Evolutionary conservation across 2,113 vertebrate genomes (phyloP), one percentile per base, ranked within the genome.

Genomic region (Hippoglossus stenolepis): DNA sequence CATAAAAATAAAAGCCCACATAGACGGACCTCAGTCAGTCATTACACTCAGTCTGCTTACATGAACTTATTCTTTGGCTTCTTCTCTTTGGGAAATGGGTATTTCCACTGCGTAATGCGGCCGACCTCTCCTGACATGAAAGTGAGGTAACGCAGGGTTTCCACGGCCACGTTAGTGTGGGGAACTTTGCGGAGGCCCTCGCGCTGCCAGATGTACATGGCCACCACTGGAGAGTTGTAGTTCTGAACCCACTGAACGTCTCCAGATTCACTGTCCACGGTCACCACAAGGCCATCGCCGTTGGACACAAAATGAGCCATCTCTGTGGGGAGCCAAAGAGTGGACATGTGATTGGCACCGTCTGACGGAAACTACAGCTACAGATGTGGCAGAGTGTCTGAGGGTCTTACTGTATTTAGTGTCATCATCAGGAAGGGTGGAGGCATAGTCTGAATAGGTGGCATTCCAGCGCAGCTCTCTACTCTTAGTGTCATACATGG

Each of bases 401-500:
- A 1, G 1, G 62, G 54, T 74, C 97, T 95, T 92, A 99, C 98
- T 97, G 89, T 99, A 96, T 94, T 97, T 96, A 81, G 95, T 85
- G 54, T 97, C 96, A 4, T 98, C 95, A 38, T 99, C 97, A 0
- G 97, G 97, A 71, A 98, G 89, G 0, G 96, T 95, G 75, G 97
- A 97, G 49, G 98, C 98, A 5, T 99, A 99, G 90, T 99, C 97
- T 0, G 96, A 98, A 77, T 99, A 99, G 51, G 98, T 99, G 86
- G 98, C 98, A 24, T 99, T 99, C 98, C 98, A 99, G 35, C 97
- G 96, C 77, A 99, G 92, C 91, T 99, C 97, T 40, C 97, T 94
- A 88, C 95, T 97, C 87, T 99, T 99, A 77, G 97, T 99, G 94
- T 99, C 98, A 2, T 97, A 99, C 97, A 99, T 99, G 43, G 98